phyloP scores from a whole-genome alignment of 1,140 invertebrate genomes.

The Drosophila micromelanica region DNA sequence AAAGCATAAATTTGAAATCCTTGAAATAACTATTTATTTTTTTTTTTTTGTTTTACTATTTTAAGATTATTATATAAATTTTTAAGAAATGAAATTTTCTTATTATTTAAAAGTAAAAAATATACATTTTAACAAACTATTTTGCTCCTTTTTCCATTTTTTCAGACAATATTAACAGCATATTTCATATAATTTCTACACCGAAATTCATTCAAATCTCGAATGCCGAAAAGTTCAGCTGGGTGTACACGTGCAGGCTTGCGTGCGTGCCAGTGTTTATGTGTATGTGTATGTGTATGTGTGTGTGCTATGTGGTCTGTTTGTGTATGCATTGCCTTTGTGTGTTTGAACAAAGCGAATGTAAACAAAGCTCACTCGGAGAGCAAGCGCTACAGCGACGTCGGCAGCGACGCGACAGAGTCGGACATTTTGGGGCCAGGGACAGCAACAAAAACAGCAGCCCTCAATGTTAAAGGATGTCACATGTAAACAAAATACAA shows the following conservation, averaged over 20 bases:
- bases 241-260: conserved; percentile 34
- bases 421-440: conserved; percentile 76
- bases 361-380: conserved; percentile 63
- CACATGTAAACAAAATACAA: conserved; percentile 63
- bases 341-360: conserved; percentile 72
- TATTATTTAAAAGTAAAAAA: no score
- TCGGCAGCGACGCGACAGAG: conserved; percentile 39
- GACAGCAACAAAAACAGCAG: conserved; percentile 47
- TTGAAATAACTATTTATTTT: no score
- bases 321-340: conserved; percentile 44
- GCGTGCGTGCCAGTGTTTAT: conserved; percentile 18
- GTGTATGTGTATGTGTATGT: conserved; percentile 23
- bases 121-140: no score
- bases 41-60: no score
- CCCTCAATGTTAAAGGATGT: conserved; percentile 64
- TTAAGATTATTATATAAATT: no score
- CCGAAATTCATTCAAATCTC: conserved; percentile 4
- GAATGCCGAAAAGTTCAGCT: conserved; percentile 39
- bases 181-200: neutral
- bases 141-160: no score
- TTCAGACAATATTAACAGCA: no score
- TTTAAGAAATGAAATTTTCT: no score
- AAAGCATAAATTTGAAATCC: no score
- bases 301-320: conserved; percentile 44
- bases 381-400: conserved; percentile 35